A percentile compares a stretch with the other conserved stretches of the same genome.
Conservation (phyloP, 2,888 invertebrate species). For the Apodemia duryi region DNA sequence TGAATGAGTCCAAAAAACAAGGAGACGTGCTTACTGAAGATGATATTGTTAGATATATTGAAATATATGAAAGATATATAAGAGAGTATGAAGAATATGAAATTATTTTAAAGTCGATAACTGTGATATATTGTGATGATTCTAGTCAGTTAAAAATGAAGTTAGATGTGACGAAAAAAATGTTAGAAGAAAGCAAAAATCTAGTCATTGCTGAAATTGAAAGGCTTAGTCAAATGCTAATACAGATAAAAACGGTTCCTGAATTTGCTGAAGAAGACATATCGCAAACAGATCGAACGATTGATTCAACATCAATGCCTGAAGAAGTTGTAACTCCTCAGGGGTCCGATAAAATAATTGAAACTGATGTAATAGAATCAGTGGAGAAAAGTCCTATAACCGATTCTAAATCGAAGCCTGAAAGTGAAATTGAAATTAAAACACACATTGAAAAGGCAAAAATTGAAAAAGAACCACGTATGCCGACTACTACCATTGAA, state of each 20-base stretch:
- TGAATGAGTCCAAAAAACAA: slow-evolving; percentile 65
- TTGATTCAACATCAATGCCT: slow-evolving; percentile 85
- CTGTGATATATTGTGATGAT: slow-evolving; percentile 65
- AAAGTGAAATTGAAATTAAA: slow-evolving; percentile 26
- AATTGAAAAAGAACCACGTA: slow-evolving; percentile 34
- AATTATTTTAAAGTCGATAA: slow-evolving; percentile 61
- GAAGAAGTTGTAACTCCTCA: slow-evolving; percentile 80
- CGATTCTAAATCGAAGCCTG: slow-evolving; percentile 20
- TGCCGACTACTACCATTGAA: slow-evolving; percentile 64
- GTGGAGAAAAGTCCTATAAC: slow-evolving; percentile 29
- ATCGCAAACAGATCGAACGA: slow-evolving; percentile 80
- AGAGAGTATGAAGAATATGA: slow-evolving; percentile 70
- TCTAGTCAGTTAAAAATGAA: slow-evolving; percentile 77
- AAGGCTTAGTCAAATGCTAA: slow-evolving; percentile 68
- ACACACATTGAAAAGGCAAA: slow-evolving; percentile 31
- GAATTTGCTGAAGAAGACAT: slow-evolving; percentile 67
- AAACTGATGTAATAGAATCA: slow-evolving; percentile 30
- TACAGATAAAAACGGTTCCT: slow-evolving; percentile 53
- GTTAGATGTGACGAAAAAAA: slow-evolving; percentile 73
- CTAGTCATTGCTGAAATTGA: slow-evolving; percentile 81
- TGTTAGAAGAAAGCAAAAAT: slow-evolving; percentile 81
- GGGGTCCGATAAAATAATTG: slow-evolving; percentile 34
- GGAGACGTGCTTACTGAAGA: slow-evolving; percentile 57
- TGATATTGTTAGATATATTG: slow-evolving; percentile 65
- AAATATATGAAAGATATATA: slow-evolving; percentile 68